phyloP scores from a whole-genome alignment of 2,888 invertebrate genomes.

The Blastobasis lacticolella region DNA sequence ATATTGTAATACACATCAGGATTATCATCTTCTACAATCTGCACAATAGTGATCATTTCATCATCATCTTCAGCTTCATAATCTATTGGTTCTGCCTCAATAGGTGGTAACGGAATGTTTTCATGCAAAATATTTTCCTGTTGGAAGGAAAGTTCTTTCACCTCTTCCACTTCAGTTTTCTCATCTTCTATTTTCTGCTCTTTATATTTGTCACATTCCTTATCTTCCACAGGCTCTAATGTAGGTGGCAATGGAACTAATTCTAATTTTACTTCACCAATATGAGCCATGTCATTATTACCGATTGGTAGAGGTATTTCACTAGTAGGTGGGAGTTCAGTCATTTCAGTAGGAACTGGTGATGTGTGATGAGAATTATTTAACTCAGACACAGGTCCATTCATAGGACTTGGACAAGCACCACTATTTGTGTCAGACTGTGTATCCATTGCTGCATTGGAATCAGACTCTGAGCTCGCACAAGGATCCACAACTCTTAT shows the following conservation, averaged over 20 bases:
- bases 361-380: constrained; percentile 40
- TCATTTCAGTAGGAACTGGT: constrained; percentile 23
- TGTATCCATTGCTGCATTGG: constrained; percentile 53
- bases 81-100: constrained; percentile 39
- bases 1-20: constrained; percentile 57
- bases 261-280: constrained; percentile 7
- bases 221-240: constrained; percentile 3
- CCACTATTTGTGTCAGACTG: constrained; percentile 50
- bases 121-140: constrained; percentile 20
- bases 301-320: constrained; percentile 19
- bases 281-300: constrained; percentile 13
- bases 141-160: not conserved
- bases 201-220: not conserved
- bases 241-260: constrained; percentile 12
- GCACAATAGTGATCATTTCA: constrained; percentile 66
- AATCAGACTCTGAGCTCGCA: constrained; percentile 67
- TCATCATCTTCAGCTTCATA: constrained; percentile 54
- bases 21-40: constrained; percentile 67
- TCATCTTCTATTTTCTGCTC: not conserved
- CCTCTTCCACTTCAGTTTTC: not conserved
- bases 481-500: constrained; percentile 57
- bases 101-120: constrained; percentile 28
- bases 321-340: constrained; percentile 13
- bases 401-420: constrained; percentile 39
- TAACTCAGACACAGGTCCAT: constrained; percentile 24